Conservation (phyloP, 2,797 vertebrate genomes). For the Thalassophryne amazonica region DNA sequence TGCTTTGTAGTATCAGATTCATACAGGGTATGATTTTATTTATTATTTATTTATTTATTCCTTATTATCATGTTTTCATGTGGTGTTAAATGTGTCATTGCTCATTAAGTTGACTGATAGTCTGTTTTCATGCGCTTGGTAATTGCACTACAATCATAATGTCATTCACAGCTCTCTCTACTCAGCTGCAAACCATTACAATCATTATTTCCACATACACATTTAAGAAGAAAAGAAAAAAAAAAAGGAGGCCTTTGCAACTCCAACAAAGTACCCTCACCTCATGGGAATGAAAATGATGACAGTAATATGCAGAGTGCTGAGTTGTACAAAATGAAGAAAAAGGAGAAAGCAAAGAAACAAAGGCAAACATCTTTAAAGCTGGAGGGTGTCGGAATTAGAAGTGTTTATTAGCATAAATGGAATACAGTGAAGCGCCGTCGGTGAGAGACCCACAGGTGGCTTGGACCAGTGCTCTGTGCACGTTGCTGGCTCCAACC, state of each 20-base stretch:
- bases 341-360: constrained; percentile 9
- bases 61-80: constrained; percentile 34
- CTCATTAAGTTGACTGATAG: constrained; percentile 73
- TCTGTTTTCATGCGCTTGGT: constrained; percentile 74
- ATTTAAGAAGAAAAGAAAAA: constrained; percentile 28
- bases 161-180: constrained; percentile 79
- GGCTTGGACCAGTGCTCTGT: too few relatives aligned
- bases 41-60: constrained; percentile 39
- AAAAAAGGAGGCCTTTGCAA: constrained; percentile 44
- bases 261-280: constrained; percentile 51
- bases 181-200: constrained; percentile 84
- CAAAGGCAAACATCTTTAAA: too few relatives aligned
- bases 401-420: too few relatives aligned
- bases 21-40: constrained; percentile 80
- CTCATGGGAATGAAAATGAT: constrained; percentile 69
- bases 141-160: constrained; percentile 81
- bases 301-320: constrained; percentile 61
- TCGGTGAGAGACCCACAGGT: too few relatives aligned
- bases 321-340: constrained; percentile 43
- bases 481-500: too few relatives aligned
- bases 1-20: constrained; percentile 86
- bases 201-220: constrained; percentile 82
- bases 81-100: constrained; percentile 71
- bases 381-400: too few relatives aligned
- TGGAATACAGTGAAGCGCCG: too few relatives aligned